phyloP scores from a whole-genome alignment of 1,140 invertebrate genomes.

The Orius insidiosus region DNA sequence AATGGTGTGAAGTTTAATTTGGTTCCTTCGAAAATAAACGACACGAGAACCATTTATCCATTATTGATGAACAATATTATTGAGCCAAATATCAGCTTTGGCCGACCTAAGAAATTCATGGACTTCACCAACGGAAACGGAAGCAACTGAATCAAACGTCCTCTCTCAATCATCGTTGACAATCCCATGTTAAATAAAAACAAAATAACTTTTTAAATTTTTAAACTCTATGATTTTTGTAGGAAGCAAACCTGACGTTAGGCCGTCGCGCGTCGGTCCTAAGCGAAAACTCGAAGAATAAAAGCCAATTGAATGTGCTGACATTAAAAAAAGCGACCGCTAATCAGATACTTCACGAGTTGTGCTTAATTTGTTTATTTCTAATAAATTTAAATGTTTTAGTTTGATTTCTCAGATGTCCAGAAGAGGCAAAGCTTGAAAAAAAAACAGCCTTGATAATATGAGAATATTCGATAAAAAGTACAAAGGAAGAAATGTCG shows the following conservation, averaged over 20 bases:
- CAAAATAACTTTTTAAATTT: too few species aligned
- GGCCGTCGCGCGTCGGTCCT: neutral
- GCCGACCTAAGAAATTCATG: slow-evolving; percentile 8
- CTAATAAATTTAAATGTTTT: neutral
- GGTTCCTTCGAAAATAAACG: slow-evolving; percentile 31
- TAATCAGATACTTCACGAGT: neutral
- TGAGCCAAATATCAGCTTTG: slow-evolving; percentile 25
- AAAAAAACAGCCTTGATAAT: too few species aligned
- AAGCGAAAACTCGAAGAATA: neutral
- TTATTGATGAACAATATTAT: too few species aligned
- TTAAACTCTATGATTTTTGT: neutral
- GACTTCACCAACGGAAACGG: neutral
- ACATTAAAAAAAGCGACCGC: neutral
- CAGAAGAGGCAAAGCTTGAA: too few species aligned
- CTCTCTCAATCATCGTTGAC: slow-evolving; percentile 17
- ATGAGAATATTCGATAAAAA: too few species aligned
- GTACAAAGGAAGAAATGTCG: too few species aligned
- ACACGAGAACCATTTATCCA: neutral
- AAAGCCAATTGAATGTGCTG: neutral
- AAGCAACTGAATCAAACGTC: slow-evolving; percentile 9
- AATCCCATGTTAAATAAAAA: slow-evolving; percentile 15
- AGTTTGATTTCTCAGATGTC: slow-evolving; percentile 12
- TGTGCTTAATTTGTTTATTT: neutral
- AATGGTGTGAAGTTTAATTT: slow-evolving; percentile 63
- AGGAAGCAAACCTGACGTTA: neutral